These are phyloP conservation scores for Callaeas wilsoni DNA, from an alignment of 2,113 vertebrate species.

Conservation along the genomic window DNA sequence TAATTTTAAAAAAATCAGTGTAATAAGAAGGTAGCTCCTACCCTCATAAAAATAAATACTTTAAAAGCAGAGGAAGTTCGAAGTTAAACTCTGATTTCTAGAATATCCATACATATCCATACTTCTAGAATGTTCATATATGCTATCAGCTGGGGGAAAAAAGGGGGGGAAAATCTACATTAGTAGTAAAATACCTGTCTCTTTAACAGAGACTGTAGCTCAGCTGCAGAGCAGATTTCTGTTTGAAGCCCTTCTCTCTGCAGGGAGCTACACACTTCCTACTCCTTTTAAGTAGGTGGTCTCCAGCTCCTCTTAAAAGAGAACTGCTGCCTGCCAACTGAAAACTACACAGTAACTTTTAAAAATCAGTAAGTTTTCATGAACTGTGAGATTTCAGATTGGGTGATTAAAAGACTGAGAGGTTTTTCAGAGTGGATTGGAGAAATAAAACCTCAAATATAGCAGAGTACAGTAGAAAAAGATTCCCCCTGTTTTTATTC, in stretches of 20 bases:
- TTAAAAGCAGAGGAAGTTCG: background rate
- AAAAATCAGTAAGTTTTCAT: background rate
- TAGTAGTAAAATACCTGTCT: background rate
- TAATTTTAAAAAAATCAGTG: background rate
- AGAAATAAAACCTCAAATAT: background rate
- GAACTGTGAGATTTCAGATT: background rate
- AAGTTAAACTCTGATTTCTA: background rate
- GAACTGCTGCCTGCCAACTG: background rate
- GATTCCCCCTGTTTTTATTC: background rate
- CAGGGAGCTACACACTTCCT: background rate
- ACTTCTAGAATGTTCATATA: fast-evolving
- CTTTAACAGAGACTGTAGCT: background rate
- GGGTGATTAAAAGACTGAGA: background rate
- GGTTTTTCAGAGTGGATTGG: background rate
- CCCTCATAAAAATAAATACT: background rate
- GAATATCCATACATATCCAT: too few species aligned
- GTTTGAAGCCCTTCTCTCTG: background rate
- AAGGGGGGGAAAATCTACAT: fast-evolving
- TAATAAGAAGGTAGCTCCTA: background rate
- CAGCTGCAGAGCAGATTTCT: background rate
- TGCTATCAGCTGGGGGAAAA: background rate
- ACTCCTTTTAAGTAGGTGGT: background rate
- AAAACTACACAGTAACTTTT: background rate
- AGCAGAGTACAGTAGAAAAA: background rate
- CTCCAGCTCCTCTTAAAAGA: background rate